A percentile compares a stretch with the other conserved stretches of the same genome.
These are phyloP conservation scores for Sesia apiformis DNA, from an alignment of 2,888 invertebrate genomes.

Conservation along the genomic window DNA sequence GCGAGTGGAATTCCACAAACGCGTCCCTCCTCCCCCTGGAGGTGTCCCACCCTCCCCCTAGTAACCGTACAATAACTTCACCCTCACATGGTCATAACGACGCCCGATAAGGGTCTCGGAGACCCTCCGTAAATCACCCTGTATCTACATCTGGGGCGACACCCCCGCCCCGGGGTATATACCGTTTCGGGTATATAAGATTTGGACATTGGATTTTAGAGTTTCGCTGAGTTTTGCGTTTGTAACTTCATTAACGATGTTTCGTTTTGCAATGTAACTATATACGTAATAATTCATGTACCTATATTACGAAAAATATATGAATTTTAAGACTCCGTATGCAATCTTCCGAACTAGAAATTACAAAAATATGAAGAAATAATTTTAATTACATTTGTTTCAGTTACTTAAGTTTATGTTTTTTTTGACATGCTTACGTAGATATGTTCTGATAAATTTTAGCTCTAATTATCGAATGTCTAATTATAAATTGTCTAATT, in stretches of 20 bases:
- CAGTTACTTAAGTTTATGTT: too few species aligned
- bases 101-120: conserved; percentile 68
- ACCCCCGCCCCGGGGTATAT: conserved; percentile 33
- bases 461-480: too few species aligned
- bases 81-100: conserved; percentile 75
- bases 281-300: too few species aligned
- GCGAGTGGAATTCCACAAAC: conserved; percentile 37
- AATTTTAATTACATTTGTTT: too few species aligned
- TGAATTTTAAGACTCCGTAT: too few species aligned
- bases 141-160: conserved; percentile 57
- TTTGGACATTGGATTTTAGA: conserved; percentile 37
- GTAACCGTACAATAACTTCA: conserved; percentile 55
- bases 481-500: too few species aligned
- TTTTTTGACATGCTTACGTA: too few species aligned
- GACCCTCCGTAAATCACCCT: conserved; percentile 70
- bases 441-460: too few species aligned
- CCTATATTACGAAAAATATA: too few species aligned
- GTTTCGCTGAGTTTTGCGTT: neutral
- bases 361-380: too few species aligned
- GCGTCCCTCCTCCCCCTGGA: conserved; percentile 29
- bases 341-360: too few species aligned
- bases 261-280: neutral
- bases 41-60: conserved; percentile 22
- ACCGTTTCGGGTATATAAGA: conserved; percentile 10
- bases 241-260: too few species aligned